These are phyloP conservation scores for Asarcornis scutulata DNA, from an alignment of 2,113 vertebrate genomes.

Conservation along the genomic window DNA sequence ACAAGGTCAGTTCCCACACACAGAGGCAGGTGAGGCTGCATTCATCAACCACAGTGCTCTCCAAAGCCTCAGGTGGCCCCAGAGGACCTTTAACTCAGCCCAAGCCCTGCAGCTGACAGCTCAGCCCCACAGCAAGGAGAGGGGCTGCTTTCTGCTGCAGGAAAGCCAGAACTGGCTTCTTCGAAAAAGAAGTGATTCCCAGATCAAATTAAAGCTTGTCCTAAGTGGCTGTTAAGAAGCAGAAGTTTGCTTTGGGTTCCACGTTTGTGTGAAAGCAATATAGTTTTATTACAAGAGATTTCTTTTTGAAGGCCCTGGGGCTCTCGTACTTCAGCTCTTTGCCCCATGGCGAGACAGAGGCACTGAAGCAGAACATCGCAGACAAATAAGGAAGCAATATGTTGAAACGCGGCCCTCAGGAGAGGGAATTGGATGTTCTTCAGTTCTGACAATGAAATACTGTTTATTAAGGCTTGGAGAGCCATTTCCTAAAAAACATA, in stretches of 20 bases:
- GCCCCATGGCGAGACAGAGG: accelerated
- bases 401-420: not conserved
- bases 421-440: not conserved
- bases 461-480: not conserved
- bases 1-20: not conserved
- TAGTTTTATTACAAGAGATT: not conserved
- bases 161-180: not conserved
- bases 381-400: not conserved
- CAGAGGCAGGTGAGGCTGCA: not conserved
- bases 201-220: conserved; percentile 4
- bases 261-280: not conserved
- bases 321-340: not conserved
- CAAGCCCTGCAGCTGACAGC: not conserved
- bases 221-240: not conserved
- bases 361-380: not conserved
- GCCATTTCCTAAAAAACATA: not conserved
- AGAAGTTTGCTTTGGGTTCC: not conserved
- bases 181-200: not conserved
- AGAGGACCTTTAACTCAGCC: not conserved
- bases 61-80: not conserved
- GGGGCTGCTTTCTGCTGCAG: not conserved
- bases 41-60: not conserved
- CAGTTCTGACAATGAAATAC: not conserved
- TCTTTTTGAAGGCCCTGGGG: not conserved
- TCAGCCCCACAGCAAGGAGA: not conserved